phyloP scores from a whole-genome alignment of 2,797 vertebrate genomes.

The Myotis pilosus region DNA sequence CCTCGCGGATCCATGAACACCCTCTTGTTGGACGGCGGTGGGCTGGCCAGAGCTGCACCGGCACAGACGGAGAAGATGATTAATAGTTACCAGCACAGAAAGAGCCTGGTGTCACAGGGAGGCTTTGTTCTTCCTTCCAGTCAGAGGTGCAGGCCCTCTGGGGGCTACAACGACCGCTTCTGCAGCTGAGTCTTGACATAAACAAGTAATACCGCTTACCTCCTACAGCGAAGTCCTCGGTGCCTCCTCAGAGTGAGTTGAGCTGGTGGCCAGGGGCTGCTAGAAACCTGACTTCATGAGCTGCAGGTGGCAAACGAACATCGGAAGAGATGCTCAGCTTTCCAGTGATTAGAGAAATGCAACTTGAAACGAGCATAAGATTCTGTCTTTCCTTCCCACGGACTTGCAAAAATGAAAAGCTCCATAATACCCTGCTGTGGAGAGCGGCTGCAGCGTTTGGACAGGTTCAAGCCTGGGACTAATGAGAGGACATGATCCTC shows the following conservation, averaged over 20 bases:
- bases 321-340: not conserved
- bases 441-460: too few relatives aligned
- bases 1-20: fast-evolving
- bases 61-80: not conserved
- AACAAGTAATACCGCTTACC: not conserved
- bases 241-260: not conserved
- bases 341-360: not conserved
- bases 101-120: constrained; percentile 23
- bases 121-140: constrained; percentile 38
- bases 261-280: not conserved
- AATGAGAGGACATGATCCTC: too few relatives aligned
- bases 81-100: constrained; percentile 15
- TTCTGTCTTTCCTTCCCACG: not conserved
- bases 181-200: not conserved
- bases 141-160: not conserved
- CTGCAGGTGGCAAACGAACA: not conserved
- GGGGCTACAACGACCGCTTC: not conserved
- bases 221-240: fast-evolving
- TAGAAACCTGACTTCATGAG: not conserved
- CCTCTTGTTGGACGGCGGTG: not conserved
- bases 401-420: not conserved
- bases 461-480: too few relatives aligned
- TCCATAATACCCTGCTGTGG: too few relatives aligned
- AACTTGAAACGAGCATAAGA: not conserved
- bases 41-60: not conserved